Base-by-base conservation (phyloP, 2,888 invertebrate species). In the Netelia melanura region DNA sequence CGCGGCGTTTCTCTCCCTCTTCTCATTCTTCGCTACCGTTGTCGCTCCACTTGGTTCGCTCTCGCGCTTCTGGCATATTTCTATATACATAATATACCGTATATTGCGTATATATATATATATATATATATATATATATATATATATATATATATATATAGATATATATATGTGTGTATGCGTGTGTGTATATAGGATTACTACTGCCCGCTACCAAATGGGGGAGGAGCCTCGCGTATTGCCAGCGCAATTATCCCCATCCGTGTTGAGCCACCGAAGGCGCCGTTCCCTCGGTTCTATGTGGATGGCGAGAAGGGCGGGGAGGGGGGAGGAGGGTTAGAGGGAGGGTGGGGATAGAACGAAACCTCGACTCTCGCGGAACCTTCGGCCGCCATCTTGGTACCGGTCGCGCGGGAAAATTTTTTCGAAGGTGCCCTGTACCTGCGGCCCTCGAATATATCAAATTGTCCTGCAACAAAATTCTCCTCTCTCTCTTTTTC, bases 221-320 rank as follows among this genome's bases (percentile, higher is more conserved):
- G 86, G 86, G 87, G 89, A 87, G 88, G 87, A 88, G 89, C 88
- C 83, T 87, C 85, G 86, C 86, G 88, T 85, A 88, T 88, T 90
- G 88, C 87, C 88, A 86, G 86, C 86, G 89, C 90, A 89, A 90
- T 90, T 90, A 90, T 85, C 90, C 89, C 90, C 89, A 87, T 86
- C 79, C 76, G 65, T 17, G 72, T 76, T 75, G 61, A 79, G 56
- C 68, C 72, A 48, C 52, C 56, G 10, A 62, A 84, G 84, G 84
- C 86, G 79, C 83, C 77, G 84, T 87, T 87, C 82, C 61, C 84
- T 65, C 80, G 78, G 86, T 72, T 82, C 76, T 84, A 54, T 70
- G 65, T 58, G 71, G 68, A 79, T 43, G 70, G 80, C 54, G 72
- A 38, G 74, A 56, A 65, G 38, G 65, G 65, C 58, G 10, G 71